These are phyloP conservation scores for Colletes collaris DNA, from an alignment of 2,888 invertebrate species.

Conservation along the genomic window DNA sequence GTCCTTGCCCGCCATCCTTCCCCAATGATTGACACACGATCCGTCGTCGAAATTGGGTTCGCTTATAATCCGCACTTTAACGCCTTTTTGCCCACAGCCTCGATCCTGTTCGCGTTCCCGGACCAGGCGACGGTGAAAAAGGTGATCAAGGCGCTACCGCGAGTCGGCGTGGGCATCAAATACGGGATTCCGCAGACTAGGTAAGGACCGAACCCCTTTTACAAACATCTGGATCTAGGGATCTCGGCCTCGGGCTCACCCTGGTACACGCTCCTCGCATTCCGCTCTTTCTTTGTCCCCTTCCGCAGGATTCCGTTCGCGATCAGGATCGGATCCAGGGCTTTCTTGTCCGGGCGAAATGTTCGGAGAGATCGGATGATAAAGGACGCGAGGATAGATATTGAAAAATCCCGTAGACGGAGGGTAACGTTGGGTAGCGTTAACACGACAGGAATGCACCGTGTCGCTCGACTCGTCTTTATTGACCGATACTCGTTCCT, in stretches of 20 bases:
- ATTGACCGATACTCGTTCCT: neutral
- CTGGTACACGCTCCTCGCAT: slow-evolving; percentile 76
- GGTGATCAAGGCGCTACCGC: slow-evolving; percentile 98
- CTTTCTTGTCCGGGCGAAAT: slow-evolving; percentile 24
- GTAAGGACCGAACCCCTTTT: slow-evolving; percentile 83
- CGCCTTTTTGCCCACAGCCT: slow-evolving; percentile 88
- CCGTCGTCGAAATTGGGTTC: slow-evolving; percentile 28
- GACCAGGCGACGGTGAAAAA: slow-evolving; percentile 99
- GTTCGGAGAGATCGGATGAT: slow-evolving; percentile 17
- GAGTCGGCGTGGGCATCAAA: slow-evolving; percentile 99
- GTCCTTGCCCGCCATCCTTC: slow-evolving; percentile 39
- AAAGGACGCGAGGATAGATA: slow-evolving; percentile 18
- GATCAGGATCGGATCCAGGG: slow-evolving; percentile 58
- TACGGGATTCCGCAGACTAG: slow-evolving; percentile 99
- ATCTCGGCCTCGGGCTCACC: slow-evolving; percentile 44
- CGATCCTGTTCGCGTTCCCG: slow-evolving; percentile 99
- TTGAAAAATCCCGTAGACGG: slow-evolving; percentile 18
- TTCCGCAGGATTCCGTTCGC: slow-evolving; percentile 45
- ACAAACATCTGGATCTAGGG: slow-evolving; percentile 51
- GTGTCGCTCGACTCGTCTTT: slow-evolving; percentile 15
- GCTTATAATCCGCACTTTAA: slow-evolving; percentile 68
- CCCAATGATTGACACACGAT: slow-evolving; percentile 58
- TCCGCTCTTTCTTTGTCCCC: slow-evolving; percentile 78
- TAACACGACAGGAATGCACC: slow-evolving; percentile 24
- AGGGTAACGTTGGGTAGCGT: neutral